Evolutionary conservation across 1,140 invertebrate species (phyloP), one percentile per base, ranked within the genome.

Genomic region (Chrysomallon squamiferum): DNA sequence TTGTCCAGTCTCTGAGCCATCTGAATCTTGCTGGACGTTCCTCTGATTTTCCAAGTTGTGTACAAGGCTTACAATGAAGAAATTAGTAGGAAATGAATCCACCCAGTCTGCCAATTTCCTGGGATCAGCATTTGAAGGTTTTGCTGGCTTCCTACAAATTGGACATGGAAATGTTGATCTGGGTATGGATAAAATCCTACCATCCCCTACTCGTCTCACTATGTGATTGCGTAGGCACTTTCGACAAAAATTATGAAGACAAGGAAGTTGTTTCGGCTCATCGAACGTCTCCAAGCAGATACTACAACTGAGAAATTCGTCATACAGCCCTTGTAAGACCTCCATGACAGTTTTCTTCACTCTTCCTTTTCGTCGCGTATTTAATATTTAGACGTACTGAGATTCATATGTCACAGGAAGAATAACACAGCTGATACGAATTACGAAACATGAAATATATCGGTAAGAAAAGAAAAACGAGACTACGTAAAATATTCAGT

Each of bases 271-370:
- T 43, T 66, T 69, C 15, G 75, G 75, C n/a, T 69, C 61, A 15
- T 43, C 59, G 56, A 66, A 76, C 57, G 68, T 59, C 25, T 71
- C 69, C 20, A 74, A 52, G 62, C 75, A 76, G 27, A 76, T 72
- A 30, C 61, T 66, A 56, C 75, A 76, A 20, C 63, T 62, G 9
- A 79, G 57, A 30, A 76, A 74, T 22, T 78, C 72, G 2, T 76
- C 73, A 32, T 68, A 66, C n/a, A 75, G 72, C 60, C 73, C 67
- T 50, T 75, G 69, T 54, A 77, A 59, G 18, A 69, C 62, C 47
- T 77, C 71, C 75, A 77, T 79, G 61, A 38, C 35, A 38, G 35
- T 38, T 38, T 38, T 38, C 5, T 38, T n/a, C n/a, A n/a, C n/a
- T n/a, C n/a, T n/a, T n/a, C n/a, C n/a, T n/a, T n/a, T n/a, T n/a